Evolutionary conservation across 2,113 vertebrate species (phyloP), one percentile per base, ranked within the genome.

Genomic region (Laticauda colubrina): DNA sequence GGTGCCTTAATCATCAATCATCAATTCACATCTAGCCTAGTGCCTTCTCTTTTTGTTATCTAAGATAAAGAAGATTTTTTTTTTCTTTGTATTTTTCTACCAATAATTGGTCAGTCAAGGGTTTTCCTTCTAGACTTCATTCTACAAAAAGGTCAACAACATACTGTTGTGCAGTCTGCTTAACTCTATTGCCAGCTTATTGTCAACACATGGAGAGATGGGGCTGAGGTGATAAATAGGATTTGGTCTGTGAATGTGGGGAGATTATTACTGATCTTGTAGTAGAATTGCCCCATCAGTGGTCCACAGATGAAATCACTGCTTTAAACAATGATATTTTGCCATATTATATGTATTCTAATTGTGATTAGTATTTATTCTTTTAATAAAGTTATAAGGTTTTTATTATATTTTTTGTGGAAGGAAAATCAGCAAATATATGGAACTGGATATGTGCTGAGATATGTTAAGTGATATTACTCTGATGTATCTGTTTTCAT

Each of bases 401-500:
- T 26, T 91, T 43, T 43, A 23, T 54, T 23, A 26, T 61, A 43
- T 24, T 48, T 29, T 26, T 61, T 18, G 51, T 88, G 53, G 15
- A 14, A 85, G n/a, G 29, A 54, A 55, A 1, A 48, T 9, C 48
- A 57, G 24, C 54, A 24, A 53, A 57, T 64, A 34, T 45, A 14
- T 26, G 51, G 21, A 29, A 26, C 54, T 87, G 3, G 7, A 51
- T 87, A 61, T 34, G 26, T 51, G 11, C 9, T 23, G 43, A 34
- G 26, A 34, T 18, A 51, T 21, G 18, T 59, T 34, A 51, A 88
- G 5, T 29, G 7, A 56, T 34, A 21, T 34, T 21, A 15, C 43
- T 92, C 14, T 23, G 43, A 85, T 57, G 92, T 91, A 85, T 39
- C 29, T 91, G 92, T 93, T 93, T 89, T 94, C 59, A 55, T 15